Conservation (phyloP, 1,140 invertebrate genomes). For the Zaprionus davidi region DNA sequence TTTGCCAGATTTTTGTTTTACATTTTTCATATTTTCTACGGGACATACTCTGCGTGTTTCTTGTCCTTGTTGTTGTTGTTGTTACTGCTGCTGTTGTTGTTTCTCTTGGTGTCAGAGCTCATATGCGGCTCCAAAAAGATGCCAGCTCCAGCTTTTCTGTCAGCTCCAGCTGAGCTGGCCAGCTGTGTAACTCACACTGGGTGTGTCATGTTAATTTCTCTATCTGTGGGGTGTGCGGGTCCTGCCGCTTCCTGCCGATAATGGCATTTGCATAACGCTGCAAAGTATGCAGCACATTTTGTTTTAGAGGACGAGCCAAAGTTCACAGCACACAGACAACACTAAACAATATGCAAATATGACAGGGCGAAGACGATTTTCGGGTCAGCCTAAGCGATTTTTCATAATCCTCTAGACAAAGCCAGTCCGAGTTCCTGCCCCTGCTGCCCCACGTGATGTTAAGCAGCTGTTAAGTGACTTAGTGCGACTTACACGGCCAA, state of each 20-base stretch:
- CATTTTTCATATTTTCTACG: conserved; percentile 82
- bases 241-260: conserved; percentile 29
- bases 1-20: conserved; percentile 82
- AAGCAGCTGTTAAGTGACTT: conserved; percentile 76
- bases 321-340: conserved; percentile 53
- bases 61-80: conserved; percentile 57
- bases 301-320: conserved; percentile 65
- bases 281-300: conserved; percentile 78
- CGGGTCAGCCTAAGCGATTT: conserved; percentile 62
- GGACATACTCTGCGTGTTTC: conserved; percentile 71
- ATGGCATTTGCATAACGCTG: conserved; percentile 74
- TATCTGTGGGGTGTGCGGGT: conserved; percentile 63
- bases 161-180: conserved; percentile 38
- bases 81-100: conserved; percentile 25
- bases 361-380: conserved; percentile 38
- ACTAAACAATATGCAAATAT: conserved; percentile 77
- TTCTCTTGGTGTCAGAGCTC: conserved; percentile 58
- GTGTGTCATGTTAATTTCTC: conserved; percentile 72
- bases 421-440: neutral
- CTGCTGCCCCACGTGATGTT: conserved; percentile 51
- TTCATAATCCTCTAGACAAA: conserved; percentile 39
- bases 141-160: neutral
- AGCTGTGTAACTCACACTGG: neutral
- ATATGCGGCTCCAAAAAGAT: conserved; percentile 60
- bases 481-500: conserved; percentile 68